A percentile compares a stretch with the other conserved stretches of the same genome.
phyloP scores from a whole-genome alignment of 2,888 invertebrate genomes.

The Nomada fabriciana region DNA sequence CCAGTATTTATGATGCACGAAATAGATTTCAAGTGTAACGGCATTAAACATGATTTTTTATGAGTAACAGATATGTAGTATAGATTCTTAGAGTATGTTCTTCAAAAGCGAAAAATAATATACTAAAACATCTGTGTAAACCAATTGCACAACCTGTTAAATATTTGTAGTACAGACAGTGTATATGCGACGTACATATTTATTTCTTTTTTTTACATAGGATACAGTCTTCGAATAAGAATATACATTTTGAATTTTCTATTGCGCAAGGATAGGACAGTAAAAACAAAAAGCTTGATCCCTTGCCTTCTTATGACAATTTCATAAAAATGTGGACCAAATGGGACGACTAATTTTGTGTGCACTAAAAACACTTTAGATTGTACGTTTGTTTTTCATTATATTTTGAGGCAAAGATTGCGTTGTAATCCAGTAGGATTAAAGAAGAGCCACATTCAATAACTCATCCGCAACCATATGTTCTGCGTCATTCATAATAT shows the following conservation, averaged over 20 bases:
- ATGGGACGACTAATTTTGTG: neutral
- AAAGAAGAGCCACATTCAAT: neutral
- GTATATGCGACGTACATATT: neutral
- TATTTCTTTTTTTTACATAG: neutral
- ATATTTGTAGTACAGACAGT: neutral
- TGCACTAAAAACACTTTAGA: neutral
- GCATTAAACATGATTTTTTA: too few relatives aligned
- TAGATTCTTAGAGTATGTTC: too few relatives aligned
- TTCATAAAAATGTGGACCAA: neutral
- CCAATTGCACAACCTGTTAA: neutral
- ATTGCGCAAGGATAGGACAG: neutral
- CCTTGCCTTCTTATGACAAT: neutral
- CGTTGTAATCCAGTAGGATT: conserved; percentile 15
- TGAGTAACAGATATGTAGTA: too few relatives aligned
- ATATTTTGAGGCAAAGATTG: neutral
- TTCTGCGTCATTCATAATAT: conserved; percentile 15
- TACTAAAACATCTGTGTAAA: neutral
- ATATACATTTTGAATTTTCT: neutral
- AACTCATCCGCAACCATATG: neutral
- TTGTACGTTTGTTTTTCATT: neutral
- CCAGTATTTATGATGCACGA: neutral
- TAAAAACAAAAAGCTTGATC: neutral
- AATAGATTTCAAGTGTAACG: too few relatives aligned
- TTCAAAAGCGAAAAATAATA: too few relatives aligned
- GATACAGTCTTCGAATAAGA: neutral